Evolutionary conservation across 2,888 invertebrate species (phyloP).

Genomic region (Megalurothrips usitatus): DNA sequence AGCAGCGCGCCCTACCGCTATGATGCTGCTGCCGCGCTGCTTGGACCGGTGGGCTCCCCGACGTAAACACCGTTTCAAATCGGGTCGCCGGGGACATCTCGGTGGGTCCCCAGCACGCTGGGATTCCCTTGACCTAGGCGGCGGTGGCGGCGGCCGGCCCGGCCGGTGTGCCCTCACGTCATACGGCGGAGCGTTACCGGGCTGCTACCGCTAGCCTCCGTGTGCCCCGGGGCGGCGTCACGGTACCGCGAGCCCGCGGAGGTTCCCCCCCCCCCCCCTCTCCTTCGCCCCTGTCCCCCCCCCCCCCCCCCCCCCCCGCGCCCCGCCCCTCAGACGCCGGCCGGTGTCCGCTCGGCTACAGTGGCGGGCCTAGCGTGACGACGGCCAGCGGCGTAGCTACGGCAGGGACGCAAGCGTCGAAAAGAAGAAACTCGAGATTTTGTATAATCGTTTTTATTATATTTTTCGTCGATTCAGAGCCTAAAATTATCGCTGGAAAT

Average conservation of each 20-base stretch:
- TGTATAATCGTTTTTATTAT: no score
- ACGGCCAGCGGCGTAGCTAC: neutral
- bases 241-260: neutral
- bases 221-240: neutral
- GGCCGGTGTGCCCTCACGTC: neutral
- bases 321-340: neutral
- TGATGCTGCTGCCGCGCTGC: no score
- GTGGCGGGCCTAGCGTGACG: slow-evolving; percentile 1
- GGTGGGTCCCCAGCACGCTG: neutral
- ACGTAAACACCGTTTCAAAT: slow-evolving; percentile 15
- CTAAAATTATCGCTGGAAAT: no score
- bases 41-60: neutral
- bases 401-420: no score
- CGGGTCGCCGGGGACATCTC: neutral
- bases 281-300: neutral
- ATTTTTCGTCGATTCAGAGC: no score
- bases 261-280: neutral
- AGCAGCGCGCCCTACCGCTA: no score
- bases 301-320: neutral
- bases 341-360: neutral
- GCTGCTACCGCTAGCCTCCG: neutral
- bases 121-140: neutral
- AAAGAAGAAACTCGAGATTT: no score
- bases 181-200: neutral
- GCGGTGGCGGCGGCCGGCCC: neutral